Evolutionary conservation across 1,140 invertebrate genomes (phyloP), one percentile per base, ranked within the genome.

Genomic region (Myzus persicae): DNA sequence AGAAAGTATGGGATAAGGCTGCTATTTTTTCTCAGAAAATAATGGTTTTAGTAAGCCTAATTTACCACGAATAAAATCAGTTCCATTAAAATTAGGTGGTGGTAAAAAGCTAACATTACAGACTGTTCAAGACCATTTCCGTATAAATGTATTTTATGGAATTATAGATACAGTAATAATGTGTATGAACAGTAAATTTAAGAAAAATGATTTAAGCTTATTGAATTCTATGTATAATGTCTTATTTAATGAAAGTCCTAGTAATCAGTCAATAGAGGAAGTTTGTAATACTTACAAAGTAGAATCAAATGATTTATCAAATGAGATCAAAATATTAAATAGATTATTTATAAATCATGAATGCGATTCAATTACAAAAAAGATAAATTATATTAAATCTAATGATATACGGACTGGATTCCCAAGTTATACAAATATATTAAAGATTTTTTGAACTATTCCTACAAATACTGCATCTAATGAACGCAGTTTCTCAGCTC

Each of bases 61-160:
- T 0, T 3, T 84, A 82, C 81, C 81, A 22, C 38, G 81, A 84
- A 24, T 38, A 24, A 38, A 22, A 40, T 84, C 38, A 22, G 20
- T 84, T 2, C 81, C 81, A 40, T 84, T 85, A 84, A 85, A 85
- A 85, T 85, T 85, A 85, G 82, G 82, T 42, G 82, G 40, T 14
- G 82, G 40, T 4, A 22, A 40, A 85, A 85, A 85, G 31, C 40
- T 44, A 42, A 24, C 26, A 26, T 4, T 44, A 85, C 40, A 85
- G 24, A 26, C 38, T 22, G 82, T 85, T 44, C 7, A 44, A 85
- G 82, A 85, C 4, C 40, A 84, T 38, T 84, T 20, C 6, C n/a
- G 38, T 5, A 84, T 40, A 38, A 84, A 84, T 84, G 81, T 84
- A 8, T 84, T 22, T 84, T 84, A 2, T 36, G 20, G 81, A 18